Conservation (phyloP, 2,888 invertebrate genomes). For the Lepas anatifera region DNA sequence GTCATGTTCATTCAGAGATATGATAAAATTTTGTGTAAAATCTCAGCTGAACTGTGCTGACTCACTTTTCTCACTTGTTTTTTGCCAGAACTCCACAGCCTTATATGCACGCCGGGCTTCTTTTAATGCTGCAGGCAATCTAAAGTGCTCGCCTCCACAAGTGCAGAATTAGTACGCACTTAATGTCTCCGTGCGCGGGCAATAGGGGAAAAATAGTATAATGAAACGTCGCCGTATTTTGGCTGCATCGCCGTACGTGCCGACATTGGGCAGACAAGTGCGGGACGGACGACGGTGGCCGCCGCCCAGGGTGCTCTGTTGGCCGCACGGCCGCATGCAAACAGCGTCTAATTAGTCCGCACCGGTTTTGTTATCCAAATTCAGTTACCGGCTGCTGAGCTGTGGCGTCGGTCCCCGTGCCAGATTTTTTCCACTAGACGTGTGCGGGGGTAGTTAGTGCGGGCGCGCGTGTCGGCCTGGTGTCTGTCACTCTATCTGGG, state of each 20-base stretch:
- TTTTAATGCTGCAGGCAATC: neutral
- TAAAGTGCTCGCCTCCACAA: neutral
- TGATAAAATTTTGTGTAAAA: too few species aligned
- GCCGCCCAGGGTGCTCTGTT: neutral
- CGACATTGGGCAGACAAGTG: too few species aligned
- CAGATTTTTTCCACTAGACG: too few species aligned
- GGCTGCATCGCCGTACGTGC: neutral
- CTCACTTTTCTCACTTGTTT: neutral
- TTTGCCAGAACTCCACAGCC: too few species aligned
- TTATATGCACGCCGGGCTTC: neutral
- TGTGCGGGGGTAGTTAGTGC: too few species aligned
- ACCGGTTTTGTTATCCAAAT: neutral
- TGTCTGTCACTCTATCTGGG: too few species aligned
- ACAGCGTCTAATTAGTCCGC: neutral
- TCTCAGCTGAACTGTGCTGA: too few species aligned
- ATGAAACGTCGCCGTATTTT: slow-evolving; percentile 1
- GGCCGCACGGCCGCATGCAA: neutral
- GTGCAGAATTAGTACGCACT: neutral
- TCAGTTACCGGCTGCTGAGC: too few species aligned
- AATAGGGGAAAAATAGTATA: neutral
- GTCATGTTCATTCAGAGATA: too few species aligned
- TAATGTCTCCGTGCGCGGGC: neutral
- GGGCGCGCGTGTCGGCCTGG: too few species aligned
- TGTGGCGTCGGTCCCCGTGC: too few species aligned
- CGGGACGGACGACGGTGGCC: neutral